Evolutionary conservation across 2,888 invertebrate species (phyloP), one percentile per base, ranked within the genome.

Genomic region (Platycheirus rosarum): DNA sequence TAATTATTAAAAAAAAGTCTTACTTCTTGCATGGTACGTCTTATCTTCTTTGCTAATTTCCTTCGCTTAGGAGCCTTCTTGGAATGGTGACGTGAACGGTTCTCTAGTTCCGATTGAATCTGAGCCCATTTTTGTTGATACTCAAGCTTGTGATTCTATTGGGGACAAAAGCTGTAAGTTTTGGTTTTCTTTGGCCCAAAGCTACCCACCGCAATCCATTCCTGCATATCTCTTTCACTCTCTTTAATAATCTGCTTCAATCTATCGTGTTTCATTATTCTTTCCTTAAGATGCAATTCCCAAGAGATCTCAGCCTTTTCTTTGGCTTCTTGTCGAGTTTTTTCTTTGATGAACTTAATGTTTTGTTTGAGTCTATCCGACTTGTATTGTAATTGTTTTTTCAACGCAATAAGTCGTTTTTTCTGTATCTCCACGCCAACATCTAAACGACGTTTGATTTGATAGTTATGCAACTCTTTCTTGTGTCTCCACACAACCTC

Each of bases 321-420:
- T 3, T 87, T 86, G n/a, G 79, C 71, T 8, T n/a, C 1, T 37
- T 13, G 11, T 0, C 7, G 5, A 0, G 16, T 6, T 11, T 49
- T 85, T 7, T 86, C 87, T 0, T 76, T 44, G 29, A 88, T 42
- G 0, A 66, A 57, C 2, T 85, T 85, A 46, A 87, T 71, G 29
- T 88, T 87, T 49, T 85, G 87, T n/a, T 88, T 86, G 2, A 87
- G 84, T 2, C 89, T 87, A 32, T 88, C 88, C 51, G 87, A 87
- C 40, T 89, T 89, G 18, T 88, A 87, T 60, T 88, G 88, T 26
- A 87, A 86, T 11, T 87, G 76, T 68, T 89, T 90, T 82, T 90
- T 90, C 2, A 89, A 68, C n/a, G 86, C 87, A 26, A 90, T 90
- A 8, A 90, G 55, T 9, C 87, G 86, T 23, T 89, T 89, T 4